phyloP scores from a whole-genome alignment of 53 echinoderm and acorn worm species.

The Paracentrotus lividus region DNA sequence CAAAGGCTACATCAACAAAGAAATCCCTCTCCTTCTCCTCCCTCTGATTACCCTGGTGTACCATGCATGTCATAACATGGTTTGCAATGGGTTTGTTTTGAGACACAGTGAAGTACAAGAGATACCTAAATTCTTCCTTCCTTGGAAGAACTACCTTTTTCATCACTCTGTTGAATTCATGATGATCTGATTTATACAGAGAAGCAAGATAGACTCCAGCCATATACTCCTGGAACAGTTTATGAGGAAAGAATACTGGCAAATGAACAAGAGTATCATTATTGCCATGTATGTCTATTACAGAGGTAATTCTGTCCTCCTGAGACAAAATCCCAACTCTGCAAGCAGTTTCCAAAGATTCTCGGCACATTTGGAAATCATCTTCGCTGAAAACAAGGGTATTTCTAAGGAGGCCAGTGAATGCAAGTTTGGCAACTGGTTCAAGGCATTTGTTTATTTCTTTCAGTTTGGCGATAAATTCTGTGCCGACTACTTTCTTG shows the following conservation, averaged over 20 bases:
- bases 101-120: conserved; percentile 23
- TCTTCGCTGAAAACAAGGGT: neutral
- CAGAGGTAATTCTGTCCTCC: neutral
- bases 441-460: neutral
- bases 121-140: neutral
- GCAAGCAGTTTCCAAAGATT: neutral
- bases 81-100: neutral
- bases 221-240: conserved; percentile 53
- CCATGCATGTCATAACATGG: neutral
- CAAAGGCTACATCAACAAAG: neutral
- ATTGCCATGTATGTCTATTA: no score
- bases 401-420: neutral
- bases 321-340: neutral
- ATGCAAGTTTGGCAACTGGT: neutral
- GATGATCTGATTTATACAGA: neutral
- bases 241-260: conserved; percentile 25
- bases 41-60: neutral
- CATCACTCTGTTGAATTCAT: neutral
- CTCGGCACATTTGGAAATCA: neutral
- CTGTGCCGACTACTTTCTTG: neutral
- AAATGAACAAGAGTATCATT: neutral
- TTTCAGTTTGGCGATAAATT: neutral
- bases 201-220: conserved; percentile 45
- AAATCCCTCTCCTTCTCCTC: neutral
- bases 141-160: neutral